These are phyloP conservation scores for Phrynocephalus vlangalii DNA, from an alignment of 2,797 vertebrate species.

Conservation along the genomic window DNA sequence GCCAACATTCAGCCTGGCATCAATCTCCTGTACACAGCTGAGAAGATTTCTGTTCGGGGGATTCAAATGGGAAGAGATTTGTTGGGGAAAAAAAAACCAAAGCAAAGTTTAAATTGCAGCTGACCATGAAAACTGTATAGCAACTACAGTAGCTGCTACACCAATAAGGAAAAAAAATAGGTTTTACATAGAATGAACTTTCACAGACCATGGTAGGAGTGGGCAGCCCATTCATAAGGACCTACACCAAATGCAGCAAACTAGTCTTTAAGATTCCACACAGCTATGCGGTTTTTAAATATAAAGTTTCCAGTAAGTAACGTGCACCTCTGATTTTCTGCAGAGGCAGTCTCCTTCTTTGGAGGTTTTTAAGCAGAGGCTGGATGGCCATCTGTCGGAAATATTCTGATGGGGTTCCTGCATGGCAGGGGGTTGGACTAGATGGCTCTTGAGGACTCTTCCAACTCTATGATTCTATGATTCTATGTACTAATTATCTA, in stretches of 20 bases:
- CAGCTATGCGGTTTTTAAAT: not conserved
- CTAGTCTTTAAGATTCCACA: not conserved
- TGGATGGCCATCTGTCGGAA: too few species aligned
- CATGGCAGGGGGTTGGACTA: too few species aligned
- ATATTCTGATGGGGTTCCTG: too few species aligned
- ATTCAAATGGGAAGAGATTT: not conserved
- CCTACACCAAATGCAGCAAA: not conserved
- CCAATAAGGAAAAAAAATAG: not conserved
- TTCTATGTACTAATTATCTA: not conserved
- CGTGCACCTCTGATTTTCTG: not conserved
- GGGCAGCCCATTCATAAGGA: not conserved
- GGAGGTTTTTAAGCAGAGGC: too few species aligned
- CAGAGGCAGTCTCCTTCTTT: not conserved
- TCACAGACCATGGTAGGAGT: not conserved
- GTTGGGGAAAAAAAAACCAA: not conserved
- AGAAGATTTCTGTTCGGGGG: constrained; percentile 82
- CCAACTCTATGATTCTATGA: not conserved
- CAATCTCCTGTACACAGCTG: constrained; percentile 81
- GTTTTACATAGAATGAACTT: not conserved
- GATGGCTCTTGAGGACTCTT: too few species aligned
- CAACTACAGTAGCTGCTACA: not conserved
- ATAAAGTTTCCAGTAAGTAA: too few species aligned
- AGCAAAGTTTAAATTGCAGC: not conserved
- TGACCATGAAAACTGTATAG: not conserved
- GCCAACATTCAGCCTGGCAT: constrained; percentile 66